Base-by-base conservation (phyloP, 2,797 vertebrate species). In the Tympanoctomys barrerae region DNA sequence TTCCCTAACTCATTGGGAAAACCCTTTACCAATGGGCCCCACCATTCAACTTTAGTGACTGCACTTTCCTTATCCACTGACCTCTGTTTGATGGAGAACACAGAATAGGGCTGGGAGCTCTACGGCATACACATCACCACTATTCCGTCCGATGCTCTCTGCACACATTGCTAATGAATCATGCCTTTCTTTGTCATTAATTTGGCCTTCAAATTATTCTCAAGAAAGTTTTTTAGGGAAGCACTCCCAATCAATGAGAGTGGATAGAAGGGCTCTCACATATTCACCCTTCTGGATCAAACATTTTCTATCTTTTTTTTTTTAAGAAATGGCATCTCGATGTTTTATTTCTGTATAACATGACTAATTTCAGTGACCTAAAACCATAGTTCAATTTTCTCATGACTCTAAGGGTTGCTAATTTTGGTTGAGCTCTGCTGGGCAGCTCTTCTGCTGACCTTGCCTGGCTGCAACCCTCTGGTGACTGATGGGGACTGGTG, bases 151-250 rank as follows among this genome's bases (percentile, higher is more conserved):
- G 5, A 14, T 2, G 78, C 42, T 86, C 57, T 81, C 75, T 87
- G 66, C 1, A 14, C 33, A 79, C 2, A 11, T 26, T n/a, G 22
- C 39, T 90, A 66, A 49, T 26, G 28, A 90, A 89, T 83, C n/a
- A 19, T 46, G 39, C 14, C 24, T 94, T 88, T 94, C 54, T 49
- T 64, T 70, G 70, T 73, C 26, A 59, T 68, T 80, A 89, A 54
- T 11, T 36, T 91, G 33, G 2, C 22, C 52, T 87, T 94, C 68
- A 82, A 64, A 61, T 90, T 95, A 46, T 90, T 89, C 78, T 94
- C 59, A 61, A 7, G 21, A 68, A 3, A 24, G 59, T 57, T 18
- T n/a, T 83, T 31, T 33, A 84, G 71, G 46, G 79, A 94, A 71
- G 71, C 26, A 73, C n/a, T 73, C 59, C 42, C 33, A 64, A 81